A percentile compares a stretch with the other conserved stretches of the same genome.
Evolutionary conservation across 2,888 invertebrate genomes (phyloP).

Genomic region (Lasiommata megera): DNA sequence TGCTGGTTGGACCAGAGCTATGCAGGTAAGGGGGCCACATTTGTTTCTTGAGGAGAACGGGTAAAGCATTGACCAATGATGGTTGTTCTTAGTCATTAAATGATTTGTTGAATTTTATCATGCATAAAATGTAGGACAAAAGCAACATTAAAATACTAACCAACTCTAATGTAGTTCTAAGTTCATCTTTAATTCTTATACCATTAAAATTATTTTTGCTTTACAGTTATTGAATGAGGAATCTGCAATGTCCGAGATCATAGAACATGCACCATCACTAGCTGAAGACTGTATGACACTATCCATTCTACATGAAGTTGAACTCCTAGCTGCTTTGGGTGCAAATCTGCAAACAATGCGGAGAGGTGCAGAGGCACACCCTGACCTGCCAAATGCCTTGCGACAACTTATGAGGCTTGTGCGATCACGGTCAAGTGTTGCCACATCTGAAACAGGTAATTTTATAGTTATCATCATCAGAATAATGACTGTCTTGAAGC

Average conservation of each 20-base stretch:
- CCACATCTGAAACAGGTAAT: conserved; percentile 56
- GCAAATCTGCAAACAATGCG: conserved; percentile 85
- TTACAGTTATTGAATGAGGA: conserved; percentile 68
- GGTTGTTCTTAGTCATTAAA: too few relatives aligned
- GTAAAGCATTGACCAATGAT: too few relatives aligned
- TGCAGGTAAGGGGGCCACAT: conserved; percentile 74
- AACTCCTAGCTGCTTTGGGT: conserved; percentile 85
- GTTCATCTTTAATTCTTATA: background rate
- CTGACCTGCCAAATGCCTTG: conserved; percentile 86
- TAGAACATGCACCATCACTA: conserved; percentile 86
- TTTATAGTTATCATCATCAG: background rate
- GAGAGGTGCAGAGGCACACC: conserved; percentile 85
- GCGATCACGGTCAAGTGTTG: conserved; percentile 62
- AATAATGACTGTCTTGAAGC: too few relatives aligned
- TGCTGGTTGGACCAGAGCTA: conserved; percentile 84
- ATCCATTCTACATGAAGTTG: conserved; percentile 88
- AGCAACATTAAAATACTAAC: too few relatives aligned
- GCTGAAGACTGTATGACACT: conserved; percentile 86
- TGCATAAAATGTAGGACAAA: too few relatives aligned
- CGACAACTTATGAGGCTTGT: conserved; percentile 82
- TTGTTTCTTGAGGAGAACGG: background rate
- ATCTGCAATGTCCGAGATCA: conserved; percentile 83
- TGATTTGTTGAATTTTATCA: too few relatives aligned
- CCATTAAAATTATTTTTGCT: background rate
- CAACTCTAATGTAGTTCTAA: too few relatives aligned